These are phyloP conservation scores for Acanthornis magna DNA, from an alignment of 2,797 vertebrate genomes.

Conservation along the genomic window DNA sequence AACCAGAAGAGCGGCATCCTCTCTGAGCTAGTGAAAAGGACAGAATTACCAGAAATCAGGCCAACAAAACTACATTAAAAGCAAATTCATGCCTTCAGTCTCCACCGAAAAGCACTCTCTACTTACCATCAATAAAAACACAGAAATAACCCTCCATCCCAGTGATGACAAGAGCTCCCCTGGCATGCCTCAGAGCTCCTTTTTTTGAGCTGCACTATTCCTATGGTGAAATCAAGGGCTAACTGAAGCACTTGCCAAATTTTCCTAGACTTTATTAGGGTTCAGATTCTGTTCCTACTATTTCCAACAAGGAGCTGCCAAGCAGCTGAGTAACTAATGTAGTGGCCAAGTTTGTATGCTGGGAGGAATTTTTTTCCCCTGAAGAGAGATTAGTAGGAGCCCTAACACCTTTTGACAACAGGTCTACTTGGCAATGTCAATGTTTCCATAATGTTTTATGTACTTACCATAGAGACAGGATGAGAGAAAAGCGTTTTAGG, in stretches of 20 bases:
- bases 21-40: background rate
- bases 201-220: background rate
- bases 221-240: background rate
- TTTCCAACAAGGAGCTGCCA: conserved; percentile 53
- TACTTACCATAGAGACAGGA: background rate
- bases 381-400: background rate
- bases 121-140: background rate
- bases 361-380: background rate
- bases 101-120: conserved; percentile 8
- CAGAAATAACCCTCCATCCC: background rate
- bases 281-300: background rate
- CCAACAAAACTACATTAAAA: background rate
- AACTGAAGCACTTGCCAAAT: conserved; percentile 19
- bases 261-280: conserved; percentile 10
- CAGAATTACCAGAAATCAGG: conserved; percentile 5
- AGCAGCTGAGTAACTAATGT: conserved; percentile 55
- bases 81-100: background rate
- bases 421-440: background rate
- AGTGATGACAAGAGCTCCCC: conserved; percentile 31
- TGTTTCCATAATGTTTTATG: conserved; percentile 15
- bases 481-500: background rate
- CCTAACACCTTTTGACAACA: conserved; percentile 45
- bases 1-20: background rate
- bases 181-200: background rate
- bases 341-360: conserved; percentile 8